These are phyloP conservation scores for Microctonus aethiopoides DNA, from an alignment of 2,888 invertebrate species.

Conservation along the genomic window DNA sequence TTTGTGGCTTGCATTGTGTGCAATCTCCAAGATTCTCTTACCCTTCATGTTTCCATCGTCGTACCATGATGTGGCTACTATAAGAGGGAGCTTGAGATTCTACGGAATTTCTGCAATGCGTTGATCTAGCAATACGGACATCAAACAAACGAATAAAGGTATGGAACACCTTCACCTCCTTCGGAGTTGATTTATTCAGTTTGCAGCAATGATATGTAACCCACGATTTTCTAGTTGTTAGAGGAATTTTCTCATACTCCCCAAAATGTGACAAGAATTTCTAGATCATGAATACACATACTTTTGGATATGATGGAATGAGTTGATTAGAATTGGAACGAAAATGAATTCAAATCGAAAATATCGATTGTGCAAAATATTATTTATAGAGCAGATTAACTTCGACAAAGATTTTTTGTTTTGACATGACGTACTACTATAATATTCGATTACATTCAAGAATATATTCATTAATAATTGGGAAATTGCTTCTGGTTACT, in stretches of 20 bases:
- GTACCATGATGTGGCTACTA: slow-evolving; percentile 38
- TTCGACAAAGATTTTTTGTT: no score
- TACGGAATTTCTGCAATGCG: slow-evolving; percentile 64
- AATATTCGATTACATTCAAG: no score
- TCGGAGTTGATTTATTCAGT: neutral
- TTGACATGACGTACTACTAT: no score
- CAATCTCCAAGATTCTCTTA: neutral
- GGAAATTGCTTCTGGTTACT: no score
- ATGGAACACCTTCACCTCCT: neutral
- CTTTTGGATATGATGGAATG: neutral
- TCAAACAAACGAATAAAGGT: neutral
- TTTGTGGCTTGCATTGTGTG: neutral
- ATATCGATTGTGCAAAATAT: neutral
- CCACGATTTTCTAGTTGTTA: neutral
- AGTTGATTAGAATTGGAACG: neutral
- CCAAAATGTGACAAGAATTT: neutral
- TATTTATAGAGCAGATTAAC: neutral
- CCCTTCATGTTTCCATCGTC: neutral
- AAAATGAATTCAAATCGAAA: neutral
- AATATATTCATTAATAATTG: no score
- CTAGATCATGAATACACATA: neutral
- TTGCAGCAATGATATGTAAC: neutral
- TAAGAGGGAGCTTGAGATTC: slow-evolving; percentile 52
- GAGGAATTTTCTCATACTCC: neutral
- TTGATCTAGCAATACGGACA: slow-evolving; percentile 55